These are phyloP conservation scores for Potamilus streckersoni DNA, from an alignment of 1,140 invertebrate genomes.

Conservation along the genomic window DNA sequence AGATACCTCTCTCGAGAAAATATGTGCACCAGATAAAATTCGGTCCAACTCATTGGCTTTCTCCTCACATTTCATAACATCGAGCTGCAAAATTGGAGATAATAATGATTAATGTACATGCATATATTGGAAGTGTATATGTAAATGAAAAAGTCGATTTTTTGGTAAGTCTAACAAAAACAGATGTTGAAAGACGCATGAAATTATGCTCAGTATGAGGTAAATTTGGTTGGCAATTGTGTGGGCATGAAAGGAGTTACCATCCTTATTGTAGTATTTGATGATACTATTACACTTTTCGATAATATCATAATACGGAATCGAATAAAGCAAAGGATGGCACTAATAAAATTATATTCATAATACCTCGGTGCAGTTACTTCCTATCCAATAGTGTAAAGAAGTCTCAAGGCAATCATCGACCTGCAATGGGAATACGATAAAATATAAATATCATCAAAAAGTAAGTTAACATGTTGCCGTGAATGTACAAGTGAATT, in stretches of 20 bases:
- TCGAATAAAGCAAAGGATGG: too few species aligned
- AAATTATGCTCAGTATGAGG: too few species aligned
- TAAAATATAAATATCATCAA: background rate
- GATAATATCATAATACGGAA: too few species aligned
- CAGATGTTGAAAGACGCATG: too few species aligned
- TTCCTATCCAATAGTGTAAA: conserved; percentile 22
- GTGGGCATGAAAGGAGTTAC: too few species aligned
- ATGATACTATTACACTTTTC: too few species aligned
- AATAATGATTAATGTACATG: background rate
- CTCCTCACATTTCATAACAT: conserved; percentile 4
- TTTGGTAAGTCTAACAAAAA: too few species aligned
- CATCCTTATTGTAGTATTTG: too few species aligned
- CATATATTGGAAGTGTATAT: background rate
- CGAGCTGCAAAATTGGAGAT: background rate
- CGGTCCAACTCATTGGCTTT: conserved; percentile 24
- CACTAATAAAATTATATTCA: background rate
- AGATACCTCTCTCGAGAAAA: conserved; percentile 29
- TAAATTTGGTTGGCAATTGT: too few species aligned
- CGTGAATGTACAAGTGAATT: too few species aligned
- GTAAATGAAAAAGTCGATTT: too few species aligned
- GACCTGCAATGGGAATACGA: conserved; percentile 4
- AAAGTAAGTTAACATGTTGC: too few species aligned
- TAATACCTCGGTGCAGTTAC: conserved; percentile 6
- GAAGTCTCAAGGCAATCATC: conserved; percentile 5
- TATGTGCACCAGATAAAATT: conserved; percentile 14